Percentiles rank a stretch among this genome's conserved stretches.
Evolutionary conservation across 2,797 vertebrate species (phyloP).

Genomic region (Fringilla coelebs): DNA sequence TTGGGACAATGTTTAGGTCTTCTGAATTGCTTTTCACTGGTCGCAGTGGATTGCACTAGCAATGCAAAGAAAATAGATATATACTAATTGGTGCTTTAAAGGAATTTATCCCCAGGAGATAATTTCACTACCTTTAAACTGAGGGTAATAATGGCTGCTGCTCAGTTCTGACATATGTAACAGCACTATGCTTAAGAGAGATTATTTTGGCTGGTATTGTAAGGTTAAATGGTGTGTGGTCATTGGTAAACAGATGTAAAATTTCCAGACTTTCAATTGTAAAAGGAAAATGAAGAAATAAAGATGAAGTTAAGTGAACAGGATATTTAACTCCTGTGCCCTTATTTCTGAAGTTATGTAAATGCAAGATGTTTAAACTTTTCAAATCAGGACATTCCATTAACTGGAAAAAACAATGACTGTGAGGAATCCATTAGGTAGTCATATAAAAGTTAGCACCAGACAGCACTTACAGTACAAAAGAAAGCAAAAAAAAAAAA

Average conservation of each 20-base stretch:
- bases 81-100: neutral
- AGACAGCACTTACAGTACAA: neutral
- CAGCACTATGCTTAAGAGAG: neutral
- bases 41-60: neutral
- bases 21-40: neutral
- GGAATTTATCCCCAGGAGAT: conserved; percentile 11
- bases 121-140: conserved; percentile 17
- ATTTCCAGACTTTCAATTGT: neutral
- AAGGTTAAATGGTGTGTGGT: neutral
- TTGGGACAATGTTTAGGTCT: neutral
- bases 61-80: neutral
- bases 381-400: neutral
- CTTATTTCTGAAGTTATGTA: neutral
- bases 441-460: neutral
- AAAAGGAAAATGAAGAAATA: neutral
- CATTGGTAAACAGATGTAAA: conserved; percentile 33
- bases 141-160: neutral
- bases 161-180: neutral
- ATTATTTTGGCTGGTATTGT: conserved; percentile 1
- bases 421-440: neutral
- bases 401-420: neutral
- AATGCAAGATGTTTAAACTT: neutral
- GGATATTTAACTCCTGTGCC: neutral
- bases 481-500: neutral
- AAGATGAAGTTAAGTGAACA: neutral